Evolutionary conservation across 2,113 vertebrate species (phyloP), one percentile per base, ranked within the genome.

Genomic region (Sisor rabdophorus): DNA sequence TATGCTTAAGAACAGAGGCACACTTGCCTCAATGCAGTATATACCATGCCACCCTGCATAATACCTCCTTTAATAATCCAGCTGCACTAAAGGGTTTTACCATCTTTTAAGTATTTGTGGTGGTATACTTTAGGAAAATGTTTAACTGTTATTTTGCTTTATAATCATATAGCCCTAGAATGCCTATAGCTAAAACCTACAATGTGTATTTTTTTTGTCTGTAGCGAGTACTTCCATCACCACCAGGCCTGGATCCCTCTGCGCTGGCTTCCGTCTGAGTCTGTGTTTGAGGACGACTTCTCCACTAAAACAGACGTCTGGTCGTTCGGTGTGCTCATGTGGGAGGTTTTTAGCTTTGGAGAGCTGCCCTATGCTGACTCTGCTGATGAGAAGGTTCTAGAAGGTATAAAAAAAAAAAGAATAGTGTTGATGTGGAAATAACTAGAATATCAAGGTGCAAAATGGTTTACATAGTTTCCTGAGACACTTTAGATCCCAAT

Each of bases 241-340:
- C 93, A 92, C 70, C 94, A 95, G 83, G 92, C 93, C 58, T 93
- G 92, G 92, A 92, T 95, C 72, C 94, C 94, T 0, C 87, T 95
- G 78, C 94, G 94, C 82, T 95, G 94, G 94, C 94, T 95, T 89
- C 90, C 94, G 0, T 90, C 93, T 0, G 94, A 95, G 81, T 91
- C 94, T 0, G 88, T 95, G 76, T 87, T 94, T 81, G 94, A 95
- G 48, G 92, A 93, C 0, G 94, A 95, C 78, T 95, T 94, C 86
- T 95, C 94, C 82, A 94, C 94, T 0, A 95, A 95, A 80, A 92
- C 94, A 0, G 94, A 95, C 0, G 92, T 95, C 17, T 95, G 94
- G 94, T 92, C 94, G 12, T 95, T 94, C 0, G 94, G 93, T 0
- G 93, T 95, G 60, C 87, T 95, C 20, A 92, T 95, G 93, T 95